Percentiles rank a stretch among this genome's conserved stretches.
Evolutionary conservation across 1,140 invertebrate species (phyloP).

Genomic region (Orius insidiosus): DNA sequence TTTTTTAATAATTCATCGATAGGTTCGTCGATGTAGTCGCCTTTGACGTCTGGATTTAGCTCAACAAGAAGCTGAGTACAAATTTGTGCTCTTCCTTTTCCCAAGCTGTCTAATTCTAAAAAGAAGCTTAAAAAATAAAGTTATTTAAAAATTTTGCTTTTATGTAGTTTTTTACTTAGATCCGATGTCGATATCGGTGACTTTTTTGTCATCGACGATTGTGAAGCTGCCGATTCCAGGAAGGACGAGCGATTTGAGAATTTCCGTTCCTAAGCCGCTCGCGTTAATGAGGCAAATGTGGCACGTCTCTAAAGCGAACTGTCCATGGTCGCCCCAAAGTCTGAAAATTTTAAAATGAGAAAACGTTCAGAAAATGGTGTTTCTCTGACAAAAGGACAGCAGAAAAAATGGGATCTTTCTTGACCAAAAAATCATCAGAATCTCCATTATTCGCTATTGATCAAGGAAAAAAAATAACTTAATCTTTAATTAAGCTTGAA

Average conservation of each 20-base stretch:
- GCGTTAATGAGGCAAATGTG: slow-evolving; percentile 91
- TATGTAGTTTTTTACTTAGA: slow-evolving; percentile 56
- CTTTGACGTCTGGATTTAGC: slow-evolving; percentile 82
- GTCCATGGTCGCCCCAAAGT: slow-evolving; percentile 96
- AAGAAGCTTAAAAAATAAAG: slow-evolving; percentile 67
- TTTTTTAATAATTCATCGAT: slow-evolving; percentile 66
- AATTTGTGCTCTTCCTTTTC: slow-evolving; percentile 66
- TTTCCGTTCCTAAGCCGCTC: slow-evolving; percentile 84
- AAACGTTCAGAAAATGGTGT: slow-evolving; percentile 5
- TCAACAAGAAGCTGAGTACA: slow-evolving; percentile 70
- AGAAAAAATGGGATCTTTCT: no score
- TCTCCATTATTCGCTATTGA: no score
- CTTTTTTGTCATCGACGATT: slow-evolving; percentile 76
- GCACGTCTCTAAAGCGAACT: slow-evolving; percentile 66
- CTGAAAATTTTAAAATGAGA: slow-evolving; percentile 31
- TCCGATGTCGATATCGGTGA: slow-evolving; percentile 78
- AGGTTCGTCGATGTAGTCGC: slow-evolving; percentile 80
- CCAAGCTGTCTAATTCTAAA: slow-evolving; percentile 57
- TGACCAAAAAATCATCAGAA: no score
- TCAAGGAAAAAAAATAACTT: no score
- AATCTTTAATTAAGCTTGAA: no score
- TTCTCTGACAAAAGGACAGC: no score
- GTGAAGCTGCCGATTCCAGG: slow-evolving; percentile 94
- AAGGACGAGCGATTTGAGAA: slow-evolving; percentile 82
- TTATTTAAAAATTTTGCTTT: no score